These are phyloP conservation scores for Diabrotica undecimpunctata DNA, from an alignment of 1,140 invertebrate species.

Conservation along the genomic window DNA sequence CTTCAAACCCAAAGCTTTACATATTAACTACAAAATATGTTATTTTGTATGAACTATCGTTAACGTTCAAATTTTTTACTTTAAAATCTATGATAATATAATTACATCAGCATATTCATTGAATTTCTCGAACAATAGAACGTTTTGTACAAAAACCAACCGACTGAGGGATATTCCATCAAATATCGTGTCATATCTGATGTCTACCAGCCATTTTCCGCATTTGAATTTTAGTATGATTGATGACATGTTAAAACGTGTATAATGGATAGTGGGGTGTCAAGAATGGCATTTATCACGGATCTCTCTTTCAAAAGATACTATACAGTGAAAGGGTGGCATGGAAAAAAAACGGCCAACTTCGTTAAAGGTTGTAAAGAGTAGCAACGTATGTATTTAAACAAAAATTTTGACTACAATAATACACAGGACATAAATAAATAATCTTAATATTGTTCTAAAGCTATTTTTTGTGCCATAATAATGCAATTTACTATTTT, in stretches of 20 bases:
- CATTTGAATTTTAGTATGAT: conserved; percentile 33
- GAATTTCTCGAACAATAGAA: neutral
- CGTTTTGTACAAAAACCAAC: neutral
- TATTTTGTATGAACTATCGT: too few species aligned
- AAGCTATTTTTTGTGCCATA: too few species aligned
- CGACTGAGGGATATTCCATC: neutral
- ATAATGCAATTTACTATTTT: too few species aligned
- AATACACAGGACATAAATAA: too few species aligned
- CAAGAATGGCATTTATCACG: conserved; percentile 24
- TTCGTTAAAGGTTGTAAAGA: neutral
- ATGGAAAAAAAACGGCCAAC: neutral
- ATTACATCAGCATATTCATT: too few species aligned
- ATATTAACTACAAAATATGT: too few species aligned
- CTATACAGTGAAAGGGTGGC: neutral
- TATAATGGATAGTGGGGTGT: conserved; percentile 29
- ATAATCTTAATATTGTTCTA: too few species aligned
- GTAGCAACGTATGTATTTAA: too few species aligned
- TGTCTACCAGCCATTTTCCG: conserved; percentile 22
- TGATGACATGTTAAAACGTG: conserved; percentile 29
- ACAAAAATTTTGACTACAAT: too few species aligned
- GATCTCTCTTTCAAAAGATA: neutral
- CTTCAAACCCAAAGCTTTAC: too few species aligned
- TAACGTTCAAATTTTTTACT: too few species aligned
- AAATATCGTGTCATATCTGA: conserved; percentile 11
- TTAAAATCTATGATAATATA: too few species aligned